Percentiles rank a stretch among this genome's conserved stretches.
phyloP scores from a whole-genome alignment of 2,113 vertebrate species.

The Spheniscus mendiculus region DNA sequence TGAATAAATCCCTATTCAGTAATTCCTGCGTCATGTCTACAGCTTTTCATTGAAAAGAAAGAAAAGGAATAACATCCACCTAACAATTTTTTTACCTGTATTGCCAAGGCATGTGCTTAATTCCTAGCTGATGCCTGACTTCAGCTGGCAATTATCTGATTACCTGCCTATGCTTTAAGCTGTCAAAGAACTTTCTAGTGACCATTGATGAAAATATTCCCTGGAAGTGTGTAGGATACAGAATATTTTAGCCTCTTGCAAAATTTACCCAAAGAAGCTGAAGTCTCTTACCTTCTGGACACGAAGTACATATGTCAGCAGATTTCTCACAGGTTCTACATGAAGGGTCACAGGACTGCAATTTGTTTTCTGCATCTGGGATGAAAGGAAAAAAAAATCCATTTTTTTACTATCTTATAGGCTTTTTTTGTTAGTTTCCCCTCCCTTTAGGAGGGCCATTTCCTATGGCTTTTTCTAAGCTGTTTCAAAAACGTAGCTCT shows the following conservation, averaged over 20 bases:
- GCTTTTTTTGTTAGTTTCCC: not conserved
- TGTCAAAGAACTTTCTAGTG: not conserved
- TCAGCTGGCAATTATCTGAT: not conserved
- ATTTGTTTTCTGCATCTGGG: constrained; percentile 22
- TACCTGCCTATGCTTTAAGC: not conserved
- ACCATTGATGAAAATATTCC: not conserved
- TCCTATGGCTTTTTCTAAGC: not conserved
- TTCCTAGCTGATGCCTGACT: not conserved
- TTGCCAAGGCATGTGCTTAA: not conserved
- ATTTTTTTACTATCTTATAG: not conserved
- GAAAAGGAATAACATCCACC: not conserved
- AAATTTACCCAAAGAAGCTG: not conserved
- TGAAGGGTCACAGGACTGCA: constrained; percentile 72
- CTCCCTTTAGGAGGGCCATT: not conserved
- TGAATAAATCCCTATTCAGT: not conserved
- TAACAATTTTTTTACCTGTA: not conserved
- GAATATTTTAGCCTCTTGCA: not conserved
- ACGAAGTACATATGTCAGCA: constrained; percentile 77
- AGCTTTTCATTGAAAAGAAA: not conserved
- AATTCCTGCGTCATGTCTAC: not conserved
- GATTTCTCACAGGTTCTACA: constrained; percentile 81
- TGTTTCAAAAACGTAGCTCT: not conserved
- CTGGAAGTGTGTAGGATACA: too few relatives aligned
- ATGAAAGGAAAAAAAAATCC: not conserved
- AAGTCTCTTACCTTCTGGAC: constrained; percentile 77